A percentile compares a stretch with the other conserved stretches of the same genome.
Conservation (phyloP, 2,888 invertebrate genomes). For the Pandemis heparana region DNA sequence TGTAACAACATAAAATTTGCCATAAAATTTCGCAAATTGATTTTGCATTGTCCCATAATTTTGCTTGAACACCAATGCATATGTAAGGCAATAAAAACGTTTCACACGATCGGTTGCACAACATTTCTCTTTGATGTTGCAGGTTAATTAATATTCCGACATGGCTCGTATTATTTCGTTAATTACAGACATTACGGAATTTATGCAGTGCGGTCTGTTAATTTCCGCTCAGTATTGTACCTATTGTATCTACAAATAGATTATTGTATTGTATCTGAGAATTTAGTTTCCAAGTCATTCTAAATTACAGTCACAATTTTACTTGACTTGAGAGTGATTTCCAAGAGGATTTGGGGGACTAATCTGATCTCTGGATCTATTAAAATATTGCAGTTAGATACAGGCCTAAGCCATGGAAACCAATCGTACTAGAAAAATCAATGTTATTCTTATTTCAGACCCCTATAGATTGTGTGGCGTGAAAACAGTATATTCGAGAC, state of each 20-base stretch:
- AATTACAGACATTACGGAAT: conserved; percentile 74
- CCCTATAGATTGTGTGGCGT: background rate
- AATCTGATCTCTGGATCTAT: too few relatives aligned
- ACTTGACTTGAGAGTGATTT: too few relatives aligned
- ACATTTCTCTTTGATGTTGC: conserved; percentile 72
- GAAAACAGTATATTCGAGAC: background rate
- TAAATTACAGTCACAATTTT: background rate
- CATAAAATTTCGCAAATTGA: background rate
- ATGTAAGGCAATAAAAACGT: conserved; percentile 60
- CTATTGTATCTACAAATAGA: conserved; percentile 7
- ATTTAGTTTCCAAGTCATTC: conserved; percentile 16
- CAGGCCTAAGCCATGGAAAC: too few relatives aligned
- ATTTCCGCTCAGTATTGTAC: conserved; percentile 55
- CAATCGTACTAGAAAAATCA: background rate
- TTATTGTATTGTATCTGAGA: conserved; percentile 16
- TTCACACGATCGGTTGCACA: conserved; percentile 69
- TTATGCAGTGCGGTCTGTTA: conserved; percentile 66
- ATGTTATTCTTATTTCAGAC: background rate
- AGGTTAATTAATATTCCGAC: conserved; percentile 70
- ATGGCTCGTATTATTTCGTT: conserved; percentile 70
- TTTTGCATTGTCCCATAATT: background rate
- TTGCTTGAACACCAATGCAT: conserved; percentile 5
- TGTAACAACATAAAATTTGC: background rate
- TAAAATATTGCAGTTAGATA: too few relatives aligned
- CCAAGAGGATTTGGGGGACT: too few relatives aligned